Conservation (phyloP, 2,888 invertebrate species). For the Hypercompe scribonia region DNA sequence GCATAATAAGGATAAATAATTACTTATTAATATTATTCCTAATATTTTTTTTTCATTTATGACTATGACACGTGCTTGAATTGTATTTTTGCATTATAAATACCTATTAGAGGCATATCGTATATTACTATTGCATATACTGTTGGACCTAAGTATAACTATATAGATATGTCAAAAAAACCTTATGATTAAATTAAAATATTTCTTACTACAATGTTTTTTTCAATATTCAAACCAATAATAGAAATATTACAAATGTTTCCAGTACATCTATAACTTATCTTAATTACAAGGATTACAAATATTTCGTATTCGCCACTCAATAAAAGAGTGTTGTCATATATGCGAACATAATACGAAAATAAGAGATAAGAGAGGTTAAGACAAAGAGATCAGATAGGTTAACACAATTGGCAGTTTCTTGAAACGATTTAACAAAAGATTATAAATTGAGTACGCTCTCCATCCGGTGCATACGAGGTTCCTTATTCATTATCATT, state of each 20-base stretch:
- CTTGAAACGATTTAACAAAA: background rate
- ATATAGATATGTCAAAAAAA: too few relatives aligned
- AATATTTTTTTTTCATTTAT: background rate
- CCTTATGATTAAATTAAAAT: background rate
- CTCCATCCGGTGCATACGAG: slow-evolving; percentile 26
- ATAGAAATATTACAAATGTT: too few relatives aligned
- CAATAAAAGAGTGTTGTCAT: background rate
- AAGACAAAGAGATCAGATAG: background rate
- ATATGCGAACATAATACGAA: background rate
- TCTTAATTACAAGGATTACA: background rate
- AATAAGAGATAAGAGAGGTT: background rate
- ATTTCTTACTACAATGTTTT: background rate
- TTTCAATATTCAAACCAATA: too few relatives aligned
- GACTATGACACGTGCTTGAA: background rate
- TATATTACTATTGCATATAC: too few relatives aligned
- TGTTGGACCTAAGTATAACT: too few relatives aligned
- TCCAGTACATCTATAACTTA: too few relatives aligned
- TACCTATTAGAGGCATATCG: too few relatives aligned
- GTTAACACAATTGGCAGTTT: background rate
- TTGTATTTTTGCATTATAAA: background rate
- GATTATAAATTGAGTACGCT: background rate
- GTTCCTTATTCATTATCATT: slow-evolving; percentile 20
- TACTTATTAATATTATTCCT: background rate
- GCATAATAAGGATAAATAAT: slow-evolving; percentile 1
- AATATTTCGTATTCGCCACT: background rate